These are phyloP conservation scores for Lepidurus packardi DNA, from an alignment of 1,140 invertebrate genomes.

Conservation along the genomic window DNA sequence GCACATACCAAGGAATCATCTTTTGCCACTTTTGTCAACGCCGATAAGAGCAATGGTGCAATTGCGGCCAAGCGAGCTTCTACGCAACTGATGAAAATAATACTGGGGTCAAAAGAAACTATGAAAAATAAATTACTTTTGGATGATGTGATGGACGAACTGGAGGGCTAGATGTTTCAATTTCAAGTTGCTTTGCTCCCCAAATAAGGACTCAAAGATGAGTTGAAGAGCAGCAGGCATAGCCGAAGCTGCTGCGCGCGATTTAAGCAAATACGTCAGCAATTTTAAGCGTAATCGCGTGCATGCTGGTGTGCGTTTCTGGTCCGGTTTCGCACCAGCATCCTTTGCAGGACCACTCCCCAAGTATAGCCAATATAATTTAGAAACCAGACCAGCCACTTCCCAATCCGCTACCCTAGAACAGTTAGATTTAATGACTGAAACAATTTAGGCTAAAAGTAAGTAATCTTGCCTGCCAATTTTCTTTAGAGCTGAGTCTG, in stretches of 20 bases:
- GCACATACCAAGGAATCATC: constrained; percentile 50
- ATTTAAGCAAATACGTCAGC: constrained; percentile 72
- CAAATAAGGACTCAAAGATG: constrained; percentile 81
- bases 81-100: constrained; percentile 52
- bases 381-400: constrained; percentile 57
- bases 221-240: constrained; percentile 65
- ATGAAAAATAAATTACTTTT: constrained; percentile 54
- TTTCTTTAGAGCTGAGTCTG: constrained; percentile 67
- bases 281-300: constrained; percentile 77
- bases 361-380: constrained; percentile 70
- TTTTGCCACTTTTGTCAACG: constrained; percentile 60
- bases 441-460: constrained; percentile 15
- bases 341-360: constrained; percentile 57
- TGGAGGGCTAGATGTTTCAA: constrained; percentile 72
- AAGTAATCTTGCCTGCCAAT: constrained; percentile 54
- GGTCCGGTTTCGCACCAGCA: constrained; percentile 54
- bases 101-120: background rate
- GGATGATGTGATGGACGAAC: constrained; percentile 73
- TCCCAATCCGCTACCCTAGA: constrained; percentile 69
- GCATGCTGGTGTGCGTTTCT: constrained; percentile 64
- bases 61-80: constrained; percentile 55
- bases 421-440: constrained; percentile 27
- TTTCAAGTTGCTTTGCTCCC: constrained; percentile 71
- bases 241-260: constrained; percentile 67
- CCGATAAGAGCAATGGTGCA: constrained; percentile 59